Percentiles rank a stretch among this genome's conserved stretches.
These are phyloP conservation scores for Drosophila borborema DNA, from an alignment of 2,888 invertebrate genomes.

Conservation along the genomic window DNA sequence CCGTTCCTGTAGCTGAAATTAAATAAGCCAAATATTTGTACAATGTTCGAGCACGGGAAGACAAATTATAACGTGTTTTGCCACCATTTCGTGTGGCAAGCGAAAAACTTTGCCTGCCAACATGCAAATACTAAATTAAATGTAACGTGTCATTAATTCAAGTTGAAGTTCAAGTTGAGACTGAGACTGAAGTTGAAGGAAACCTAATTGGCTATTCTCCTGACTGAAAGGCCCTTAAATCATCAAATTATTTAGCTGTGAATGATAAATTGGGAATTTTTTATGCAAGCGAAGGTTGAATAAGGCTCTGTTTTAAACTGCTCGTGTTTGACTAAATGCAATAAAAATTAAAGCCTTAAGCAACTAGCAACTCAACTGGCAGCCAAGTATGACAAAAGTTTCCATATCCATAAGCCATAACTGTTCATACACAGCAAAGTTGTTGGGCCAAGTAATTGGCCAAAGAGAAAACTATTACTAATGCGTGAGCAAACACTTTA, in stretches of 20 bases:
- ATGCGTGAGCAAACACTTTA: constrained; percentile 22
- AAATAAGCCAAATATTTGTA: constrained; percentile 35
- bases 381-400: constrained; percentile 1
- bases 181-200: constrained; percentile 1
- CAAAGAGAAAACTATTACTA: constrained; percentile 16
- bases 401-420: constrained; percentile 19
- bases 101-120: constrained; percentile 28
- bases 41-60: background rate
- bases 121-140: constrained; percentile 50
- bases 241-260: constrained; percentile 3
- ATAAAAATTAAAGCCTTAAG: background rate
- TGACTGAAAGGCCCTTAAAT: background rate
- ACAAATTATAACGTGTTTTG: constrained; percentile 36
- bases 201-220: background rate
- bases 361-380: background rate
- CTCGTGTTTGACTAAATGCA: background rate
- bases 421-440: constrained; percentile 23
- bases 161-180: constrained; percentile 43
- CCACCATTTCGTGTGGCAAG: constrained; percentile 1
- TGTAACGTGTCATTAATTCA: constrained; percentile 27
- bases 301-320: background rate
- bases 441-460: constrained; percentile 43
- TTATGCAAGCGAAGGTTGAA: background rate
- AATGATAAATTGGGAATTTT: background rate
- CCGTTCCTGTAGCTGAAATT: constrained; percentile 37